Evolutionary conservation across 2,797 vertebrate genomes (phyloP), one percentile per base, ranked within the genome.

Genomic region (Hozukius guyotensis): DNA sequence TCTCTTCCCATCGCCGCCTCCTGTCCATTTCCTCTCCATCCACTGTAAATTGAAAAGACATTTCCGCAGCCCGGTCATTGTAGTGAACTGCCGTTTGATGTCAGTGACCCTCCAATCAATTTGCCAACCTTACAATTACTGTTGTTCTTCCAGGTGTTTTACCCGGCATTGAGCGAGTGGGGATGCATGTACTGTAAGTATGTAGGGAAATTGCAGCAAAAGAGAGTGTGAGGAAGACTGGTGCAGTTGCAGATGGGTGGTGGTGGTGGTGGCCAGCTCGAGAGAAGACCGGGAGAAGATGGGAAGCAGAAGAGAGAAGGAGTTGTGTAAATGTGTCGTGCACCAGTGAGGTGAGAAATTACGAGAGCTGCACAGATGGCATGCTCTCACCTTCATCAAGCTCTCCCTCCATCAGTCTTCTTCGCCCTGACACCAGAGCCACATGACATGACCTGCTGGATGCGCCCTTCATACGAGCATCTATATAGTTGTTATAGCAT

Each of bases 311-410:
- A 57, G 61, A 63, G 64, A 38, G 72, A 80, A 83, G 66, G 67
- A 82, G 81, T 77, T 49, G 67, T 77, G 76, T 84, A 65, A 77
- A 83, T 84, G 91, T 89, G 90, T 87, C 71, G 86, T 93, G 93
- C 93, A 94, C 92, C 92, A 95, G 75, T 95, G 93, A 91, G 87
- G 85, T 94, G 93, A 94, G 89, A 93, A 95, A 94, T 94, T 93
- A 88, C 87, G 75, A 83, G 84, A 87, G 91, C 83, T 70, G 87
- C 84, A 87, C 93, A 95, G 94, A 94, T 95, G 92, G 93, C 83
- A 80, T 34, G 49, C 82, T 88, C 84, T 92, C 87, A 92, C 92
- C 94, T 94, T 93, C 91, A 93, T 93, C 93, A 85, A 83, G 82
- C 80, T 70, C 74, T 72, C 72, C 78, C 86, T 83, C 80, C 86